These are phyloP conservation scores for Stenodera caucasica DNA, from an alignment of 2,888 invertebrate genomes.

Conservation along the genomic window DNA sequence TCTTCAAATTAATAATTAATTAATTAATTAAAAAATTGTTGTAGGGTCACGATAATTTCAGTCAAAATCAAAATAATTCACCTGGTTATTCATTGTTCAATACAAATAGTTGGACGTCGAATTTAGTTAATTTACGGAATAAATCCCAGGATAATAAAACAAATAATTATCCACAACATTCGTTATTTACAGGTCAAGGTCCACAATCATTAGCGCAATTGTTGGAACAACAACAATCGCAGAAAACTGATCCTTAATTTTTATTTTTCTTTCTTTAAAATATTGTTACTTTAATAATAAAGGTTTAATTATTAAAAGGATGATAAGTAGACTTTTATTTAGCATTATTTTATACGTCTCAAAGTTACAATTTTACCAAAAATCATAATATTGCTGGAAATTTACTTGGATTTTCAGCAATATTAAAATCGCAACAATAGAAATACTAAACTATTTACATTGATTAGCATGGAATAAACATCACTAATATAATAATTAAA, in stretches of 20 bases:
- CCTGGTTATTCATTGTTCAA: conserved; percentile 55
- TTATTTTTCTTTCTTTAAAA: not conserved
- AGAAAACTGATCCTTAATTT: conserved; percentile 41
- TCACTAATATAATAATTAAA: not conserved
- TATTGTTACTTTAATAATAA: not conserved
- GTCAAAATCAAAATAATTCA: conserved; percentile 25
- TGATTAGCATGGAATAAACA: not conserved
- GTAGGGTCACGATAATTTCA: conserved; percentile 22
- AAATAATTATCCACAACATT: conserved; percentile 57
- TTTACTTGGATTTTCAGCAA: not conserved
- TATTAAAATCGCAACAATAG: not conserved
- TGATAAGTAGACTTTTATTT: too few species aligned
- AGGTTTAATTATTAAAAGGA: too few species aligned
- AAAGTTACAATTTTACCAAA: conserved; percentile 1
- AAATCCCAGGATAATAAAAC: conserved; percentile 32
- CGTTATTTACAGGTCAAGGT: conserved; percentile 69
- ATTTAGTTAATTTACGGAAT: conserved; percentile 44
- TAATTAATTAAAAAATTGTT: too few species aligned
- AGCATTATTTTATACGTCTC: too few species aligned
- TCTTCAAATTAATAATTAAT: too few species aligned
- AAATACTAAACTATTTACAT: conserved; percentile 1
- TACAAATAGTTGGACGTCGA: conserved; percentile 53
- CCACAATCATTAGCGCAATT: conserved; percentile 79
- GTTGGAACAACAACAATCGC: conserved; percentile 74
- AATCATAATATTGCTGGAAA: not conserved